These are phyloP conservation scores for Prochilodus magdalenae DNA, from an alignment of 2,113 vertebrate species.

Conservation along the genomic window DNA sequence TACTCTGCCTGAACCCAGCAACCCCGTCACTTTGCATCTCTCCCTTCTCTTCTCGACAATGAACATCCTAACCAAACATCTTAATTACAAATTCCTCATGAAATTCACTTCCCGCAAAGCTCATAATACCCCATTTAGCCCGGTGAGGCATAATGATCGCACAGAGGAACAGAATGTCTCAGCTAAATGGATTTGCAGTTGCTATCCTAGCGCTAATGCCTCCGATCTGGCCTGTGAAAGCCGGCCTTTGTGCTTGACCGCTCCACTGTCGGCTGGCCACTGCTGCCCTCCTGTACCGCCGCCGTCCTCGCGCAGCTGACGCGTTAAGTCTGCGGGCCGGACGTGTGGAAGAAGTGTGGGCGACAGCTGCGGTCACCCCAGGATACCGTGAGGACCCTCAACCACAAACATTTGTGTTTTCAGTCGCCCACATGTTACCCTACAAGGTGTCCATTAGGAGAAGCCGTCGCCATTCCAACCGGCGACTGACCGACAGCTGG, in stretches of 20 bases:
- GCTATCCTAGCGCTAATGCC: slow-evolving; percentile 31
- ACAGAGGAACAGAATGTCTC: slow-evolving; percentile 26
- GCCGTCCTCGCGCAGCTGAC: neutral
- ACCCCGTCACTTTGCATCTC: slow-evolving; percentile 11
- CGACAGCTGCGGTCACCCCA: slow-evolving; percentile 40
- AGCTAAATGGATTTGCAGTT: slow-evolving; percentile 33
- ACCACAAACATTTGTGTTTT: slow-evolving; percentile 46
- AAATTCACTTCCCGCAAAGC: slow-evolving; percentile 26
- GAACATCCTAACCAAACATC: slow-evolving; percentile 31
- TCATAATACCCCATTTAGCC: slow-evolving; percentile 23
- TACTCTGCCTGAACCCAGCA: neutral
- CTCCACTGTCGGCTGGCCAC: neutral
- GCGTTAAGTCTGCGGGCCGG: neutral
- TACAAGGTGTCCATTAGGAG: neutral
- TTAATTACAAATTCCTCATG: slow-evolving; percentile 22
- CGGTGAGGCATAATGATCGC: slow-evolving; percentile 22
- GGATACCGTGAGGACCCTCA: neutral
- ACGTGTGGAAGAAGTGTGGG: slow-evolving; percentile 26
- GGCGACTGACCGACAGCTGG: slow-evolving; percentile 29
- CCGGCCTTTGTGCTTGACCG: slow-evolving; percentile 10
- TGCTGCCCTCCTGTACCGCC: neutral
- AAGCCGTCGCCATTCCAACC: neutral
- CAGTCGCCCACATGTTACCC: slow-evolving; percentile 20
- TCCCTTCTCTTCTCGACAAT: slow-evolving; percentile 28
- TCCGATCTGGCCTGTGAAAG: slow-evolving; percentile 22